Evolutionary conservation across 2,113 vertebrate genomes (phyloP), one percentile per base, ranked within the genome.

Genomic region (Gymnocephalus cernua): DNA sequence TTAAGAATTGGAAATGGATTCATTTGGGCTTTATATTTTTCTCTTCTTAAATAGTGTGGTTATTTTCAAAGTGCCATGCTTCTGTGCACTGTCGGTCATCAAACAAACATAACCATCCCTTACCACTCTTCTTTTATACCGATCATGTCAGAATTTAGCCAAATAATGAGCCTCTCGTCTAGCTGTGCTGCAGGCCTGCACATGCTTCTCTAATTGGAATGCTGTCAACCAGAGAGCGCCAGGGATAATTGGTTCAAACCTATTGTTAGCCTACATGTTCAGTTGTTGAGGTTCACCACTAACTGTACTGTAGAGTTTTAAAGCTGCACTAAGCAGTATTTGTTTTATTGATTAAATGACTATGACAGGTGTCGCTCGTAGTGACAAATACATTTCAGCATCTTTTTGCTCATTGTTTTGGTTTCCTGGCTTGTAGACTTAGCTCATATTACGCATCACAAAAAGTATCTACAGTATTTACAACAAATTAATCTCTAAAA

Each of bases 201-300:
- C 25, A 32, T 54, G 56, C 48, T 79, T 53, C 72, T 77, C 64
- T 86, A 82, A 88, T 86, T 88, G 82, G 64, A 68, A 57, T 0
- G 19, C 50, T 57, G 32, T 82, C 62, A 67, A 41, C 32, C 58
- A 6, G 56, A 14, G 27, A 27, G 38, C 0, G 0, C 6, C 0
- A 8, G 50, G 41, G 51, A 66, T 77, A 71, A 80, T 65, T 78
- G 73, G 47, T 69, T 45, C 1, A 74, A 68, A 48, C 54, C 14
- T 48, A 18, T 44, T 53, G 54, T 73, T 84, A 74, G 14, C 18
- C 59, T 35, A 45, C 15, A 62, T 51, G 19, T 23, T 56, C 47
- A 56, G 23, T 48, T 18, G 61, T 35, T 57, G 48, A 41, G 25
- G 57, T 58, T 76, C n/a, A 58, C 14, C 1, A 2, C 8, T 59